These are phyloP conservation scores for Apotomis turbidana DNA, from an alignment of 2,888 invertebrate species.

Conservation along the genomic window DNA sequence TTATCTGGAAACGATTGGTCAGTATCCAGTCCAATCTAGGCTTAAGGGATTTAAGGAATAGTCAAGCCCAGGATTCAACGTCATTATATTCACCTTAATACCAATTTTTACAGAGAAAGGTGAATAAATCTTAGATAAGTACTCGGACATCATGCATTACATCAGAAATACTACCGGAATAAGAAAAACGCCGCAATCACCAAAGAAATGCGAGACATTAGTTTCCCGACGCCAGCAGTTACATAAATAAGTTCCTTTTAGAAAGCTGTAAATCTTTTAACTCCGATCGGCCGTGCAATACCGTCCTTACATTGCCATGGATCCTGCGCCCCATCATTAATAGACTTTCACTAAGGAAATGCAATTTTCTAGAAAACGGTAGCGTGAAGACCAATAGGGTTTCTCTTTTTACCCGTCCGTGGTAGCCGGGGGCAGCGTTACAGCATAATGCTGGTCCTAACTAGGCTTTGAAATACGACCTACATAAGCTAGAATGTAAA, in stretches of 20 bases:
- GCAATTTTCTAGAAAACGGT: slow-evolving; percentile 83
- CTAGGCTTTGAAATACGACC: slow-evolving; percentile 67
- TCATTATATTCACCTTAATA: background rate
- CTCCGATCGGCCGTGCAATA: slow-evolving; percentile 62
- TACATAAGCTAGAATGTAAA: slow-evolving; percentile 62
- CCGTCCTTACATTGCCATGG: slow-evolving; percentile 67
- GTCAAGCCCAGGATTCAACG: background rate
- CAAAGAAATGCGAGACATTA: slow-evolving; percentile 55
- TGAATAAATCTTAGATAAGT: background rate
- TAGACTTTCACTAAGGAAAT: slow-evolving; percentile 80
- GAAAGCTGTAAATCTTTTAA: slow-evolving; percentile 56
- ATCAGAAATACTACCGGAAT: slow-evolving; percentile 50
- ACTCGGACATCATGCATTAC: background rate
- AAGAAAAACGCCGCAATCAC: slow-evolving; percentile 56
- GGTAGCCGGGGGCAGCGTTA: slow-evolving; percentile 69
- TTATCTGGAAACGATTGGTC: too few species aligned
- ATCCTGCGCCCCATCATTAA: slow-evolving; percentile 76
- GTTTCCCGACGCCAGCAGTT: slow-evolving; percentile 53
- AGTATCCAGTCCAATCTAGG: too few species aligned
- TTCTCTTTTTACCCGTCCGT: slow-evolving; percentile 78
- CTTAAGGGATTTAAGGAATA: too few species aligned
- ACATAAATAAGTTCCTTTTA: slow-evolving; percentile 59
- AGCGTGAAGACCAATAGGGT: slow-evolving; percentile 73
- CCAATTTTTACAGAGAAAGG: background rate
- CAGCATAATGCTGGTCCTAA: slow-evolving; percentile 68